phyloP scores from a whole-genome alignment of 2,797 vertebrate species.

The Enteromius viviparus region DNA sequence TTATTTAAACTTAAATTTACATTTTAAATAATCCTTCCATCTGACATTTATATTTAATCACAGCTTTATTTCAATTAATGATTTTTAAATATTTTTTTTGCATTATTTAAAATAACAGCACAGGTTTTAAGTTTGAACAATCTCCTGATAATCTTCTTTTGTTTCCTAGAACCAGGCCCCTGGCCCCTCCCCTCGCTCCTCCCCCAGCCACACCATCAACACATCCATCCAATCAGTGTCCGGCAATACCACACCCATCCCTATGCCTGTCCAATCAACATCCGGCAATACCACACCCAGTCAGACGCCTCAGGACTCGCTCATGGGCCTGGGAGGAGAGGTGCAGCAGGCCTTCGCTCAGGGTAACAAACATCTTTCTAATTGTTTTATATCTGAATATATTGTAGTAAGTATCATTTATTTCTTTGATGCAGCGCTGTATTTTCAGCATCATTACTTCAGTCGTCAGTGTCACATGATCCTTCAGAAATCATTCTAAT shows the following conservation, averaged over 20 bases:
- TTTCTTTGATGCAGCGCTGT: not conserved
- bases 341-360: conserved; percentile 98
- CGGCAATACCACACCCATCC: conserved; percentile 89
- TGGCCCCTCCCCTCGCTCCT: conserved; percentile 92
- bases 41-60: not conserved
- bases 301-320: conserved; percentile 95
- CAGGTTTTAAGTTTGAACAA: not conserved
- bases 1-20: not conserved
- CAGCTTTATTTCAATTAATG: not conserved
- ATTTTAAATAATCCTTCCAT: not conserved
- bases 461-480: not conserved
- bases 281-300: conserved; percentile 91
- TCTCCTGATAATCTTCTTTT: not conserved
- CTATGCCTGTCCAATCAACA: conserved; percentile 91
- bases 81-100: not conserved
- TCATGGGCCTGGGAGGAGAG: conserved; percentile 96
- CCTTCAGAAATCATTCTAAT: not conserved
- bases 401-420: not conserved
- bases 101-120: not conserved
- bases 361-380: conserved; percentile 74
- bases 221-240: conserved; percentile 90
- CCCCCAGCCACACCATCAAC: conserved; percentile 93
- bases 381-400: not conserved
- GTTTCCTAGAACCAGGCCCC: conserved; percentile 90
- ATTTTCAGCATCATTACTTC: not conserved